Conservation (phyloP, 2,888 invertebrate genomes). For the Lycocerus yunnanus region DNA sequence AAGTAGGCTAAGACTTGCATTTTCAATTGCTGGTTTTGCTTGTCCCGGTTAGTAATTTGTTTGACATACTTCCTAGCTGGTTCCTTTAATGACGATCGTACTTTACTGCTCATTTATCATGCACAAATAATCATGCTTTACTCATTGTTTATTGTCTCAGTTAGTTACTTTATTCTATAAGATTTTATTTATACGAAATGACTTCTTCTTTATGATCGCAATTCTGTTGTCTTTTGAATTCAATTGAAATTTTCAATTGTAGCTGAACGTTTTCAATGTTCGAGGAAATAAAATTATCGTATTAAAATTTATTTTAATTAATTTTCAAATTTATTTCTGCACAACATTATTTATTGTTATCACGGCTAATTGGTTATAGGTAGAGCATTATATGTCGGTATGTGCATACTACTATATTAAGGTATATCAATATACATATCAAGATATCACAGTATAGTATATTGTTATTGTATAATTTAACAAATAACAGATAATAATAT, state of each 20-base stretch:
- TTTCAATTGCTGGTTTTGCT: conserved; percentile 39
- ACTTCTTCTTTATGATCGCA: conserved; percentile 2
- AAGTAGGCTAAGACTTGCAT: conserved; percentile 41
- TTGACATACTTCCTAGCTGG: conserved; percentile 36
- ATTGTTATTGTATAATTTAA: neutral
- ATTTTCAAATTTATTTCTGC: too few species aligned
- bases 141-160: conserved; percentile 22
- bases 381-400: too few species aligned
- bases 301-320: neutral
- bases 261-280: neutral
- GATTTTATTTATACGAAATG: neutral
- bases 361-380: too few species aligned
- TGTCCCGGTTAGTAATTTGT: conserved; percentile 36
- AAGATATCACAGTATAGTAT: neutral
- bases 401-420: neutral
- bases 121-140: conserved; percentile 22
- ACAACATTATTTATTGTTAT: too few species aligned
- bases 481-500: neutral
- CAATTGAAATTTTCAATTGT: neutral
- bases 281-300: neutral
- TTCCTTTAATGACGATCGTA: conserved; percentile 25
- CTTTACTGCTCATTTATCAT: conserved; percentile 23
- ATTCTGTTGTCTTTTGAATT: neutral
- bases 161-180: neutral
- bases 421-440: too few species aligned